phyloP scores from a whole-genome alignment of 2,888 invertebrate species.

The Diabrotica balteata region DNA sequence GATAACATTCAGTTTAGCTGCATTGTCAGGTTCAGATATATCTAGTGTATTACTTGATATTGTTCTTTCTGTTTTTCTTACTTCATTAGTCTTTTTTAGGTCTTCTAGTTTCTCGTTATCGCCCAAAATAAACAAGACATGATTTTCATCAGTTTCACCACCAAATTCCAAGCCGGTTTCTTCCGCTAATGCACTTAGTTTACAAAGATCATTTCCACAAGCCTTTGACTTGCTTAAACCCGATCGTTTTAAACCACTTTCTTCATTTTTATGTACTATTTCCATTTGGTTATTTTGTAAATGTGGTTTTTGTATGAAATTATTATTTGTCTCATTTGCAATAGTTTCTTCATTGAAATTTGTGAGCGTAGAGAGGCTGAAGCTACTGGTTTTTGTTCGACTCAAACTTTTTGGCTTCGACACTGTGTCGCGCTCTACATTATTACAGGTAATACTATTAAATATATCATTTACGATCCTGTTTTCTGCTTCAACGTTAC shows the following conservation, averaged over 20 bases:
- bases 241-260: neutral
- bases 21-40: neutral
- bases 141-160: constrained; percentile 47
- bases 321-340: neutral
- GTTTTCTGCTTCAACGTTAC: constrained; percentile 21
- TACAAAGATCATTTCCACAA: constrained; percentile 16
- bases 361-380: neutral
- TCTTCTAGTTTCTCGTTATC: constrained; percentile 74
- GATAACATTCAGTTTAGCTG: constrained; percentile 22
- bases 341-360: neutral
- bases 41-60: neutral
- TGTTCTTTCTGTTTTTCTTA: neutral
- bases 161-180: constrained; percentile 16
- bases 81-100: constrained; percentile 60
- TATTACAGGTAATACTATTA: neutral
- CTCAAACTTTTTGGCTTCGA: constrained; percentile 1
- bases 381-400: neutral
- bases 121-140: constrained; percentile 74
- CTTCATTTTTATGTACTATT: neutral
- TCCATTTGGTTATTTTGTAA: too few species aligned
- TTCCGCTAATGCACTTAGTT: constrained; percentile 19
- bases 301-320: neutral
- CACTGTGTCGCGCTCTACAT: neutral
- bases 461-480: constrained; percentile 25
- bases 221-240: constrained; percentile 10